Conservation (phyloP, 2,113 vertebrate species). For the Genyomyrus donnyi region DNA sequence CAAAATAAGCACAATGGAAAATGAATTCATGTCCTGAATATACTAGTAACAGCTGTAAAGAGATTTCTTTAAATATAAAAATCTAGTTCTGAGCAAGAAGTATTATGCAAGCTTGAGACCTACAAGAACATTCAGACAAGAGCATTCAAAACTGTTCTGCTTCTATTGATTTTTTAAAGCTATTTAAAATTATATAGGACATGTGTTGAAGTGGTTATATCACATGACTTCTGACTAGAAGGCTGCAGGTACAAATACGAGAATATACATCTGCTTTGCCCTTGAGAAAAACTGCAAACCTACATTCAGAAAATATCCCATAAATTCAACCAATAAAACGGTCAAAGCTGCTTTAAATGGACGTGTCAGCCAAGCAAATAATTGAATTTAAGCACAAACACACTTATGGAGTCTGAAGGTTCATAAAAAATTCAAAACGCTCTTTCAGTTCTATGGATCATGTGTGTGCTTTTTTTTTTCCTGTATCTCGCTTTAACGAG, state of each 20-base stretch:
- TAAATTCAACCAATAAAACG: neutral
- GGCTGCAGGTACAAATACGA: neutral
- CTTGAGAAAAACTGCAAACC: neutral
- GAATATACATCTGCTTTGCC: neutral
- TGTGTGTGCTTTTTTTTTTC: neutral
- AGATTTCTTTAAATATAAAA: neutral
- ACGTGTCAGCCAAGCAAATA: neutral
- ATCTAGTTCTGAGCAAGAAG: neutral
- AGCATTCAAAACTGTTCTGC: neutral
- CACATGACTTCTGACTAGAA: neutral
- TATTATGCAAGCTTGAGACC: neutral
- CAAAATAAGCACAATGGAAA: neutral
- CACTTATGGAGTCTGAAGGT: neutral
- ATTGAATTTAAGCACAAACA: neutral
- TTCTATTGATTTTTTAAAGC: neutral
- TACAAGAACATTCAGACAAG: neutral
- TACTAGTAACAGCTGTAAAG: neutral
- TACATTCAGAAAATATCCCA: neutral
- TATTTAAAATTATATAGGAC: neutral
- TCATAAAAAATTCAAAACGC: conserved; percentile 12
- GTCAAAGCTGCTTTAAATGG: neutral
- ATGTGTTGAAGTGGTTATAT: neutral
- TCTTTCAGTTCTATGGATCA: neutral
- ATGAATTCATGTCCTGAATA: neutral
- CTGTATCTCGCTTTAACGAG: neutral